A percentile compares a stretch with the other conserved stretches of the same genome.
phyloP scores from a whole-genome alignment of 1,140 invertebrate species.

The Drosophila eugracilis region DNA sequence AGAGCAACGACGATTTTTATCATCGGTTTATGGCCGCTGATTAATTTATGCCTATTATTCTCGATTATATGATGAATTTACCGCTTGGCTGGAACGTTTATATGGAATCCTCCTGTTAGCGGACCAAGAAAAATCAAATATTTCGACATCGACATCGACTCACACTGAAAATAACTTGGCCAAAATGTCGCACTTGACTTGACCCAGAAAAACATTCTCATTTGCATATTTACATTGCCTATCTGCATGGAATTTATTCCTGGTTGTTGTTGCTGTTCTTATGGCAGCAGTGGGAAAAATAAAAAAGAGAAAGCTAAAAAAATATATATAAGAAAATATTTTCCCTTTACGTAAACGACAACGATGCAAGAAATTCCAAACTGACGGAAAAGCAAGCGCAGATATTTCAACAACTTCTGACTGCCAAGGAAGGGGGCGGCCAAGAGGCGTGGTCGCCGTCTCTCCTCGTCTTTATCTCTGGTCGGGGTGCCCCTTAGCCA shows the following conservation, averaged over 20 bases:
- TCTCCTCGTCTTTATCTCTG: constrained; percentile 47
- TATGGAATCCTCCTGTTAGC: not conserved
- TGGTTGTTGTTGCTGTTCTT: constrained; percentile 25
- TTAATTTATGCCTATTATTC: constrained; percentile 57
- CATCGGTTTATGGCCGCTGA: constrained; percentile 44
- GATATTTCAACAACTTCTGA: constrained; percentile 71
- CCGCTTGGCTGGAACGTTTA: constrained; percentile 22
- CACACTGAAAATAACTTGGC: constrained; percentile 37
- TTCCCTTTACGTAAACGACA: constrained; percentile 65
- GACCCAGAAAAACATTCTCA: constrained; percentile 65
- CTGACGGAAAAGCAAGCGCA: constrained; percentile 76
- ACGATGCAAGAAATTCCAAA: constrained; percentile 73
- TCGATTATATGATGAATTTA: constrained; percentile 35
- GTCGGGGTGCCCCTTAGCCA: too few species aligned
- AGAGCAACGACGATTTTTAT: constrained; percentile 44
- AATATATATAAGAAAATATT: constrained; percentile 58
- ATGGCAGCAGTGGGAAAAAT: constrained; percentile 3
- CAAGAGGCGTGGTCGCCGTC: constrained; percentile 10
- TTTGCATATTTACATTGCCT: constrained; percentile 71
- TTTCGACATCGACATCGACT: constrained; percentile 12
- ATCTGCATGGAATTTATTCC: constrained; percentile 46
- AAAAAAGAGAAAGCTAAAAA: constrained; percentile 10
- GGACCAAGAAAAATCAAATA: not conserved
- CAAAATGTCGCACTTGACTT: constrained; percentile 53
- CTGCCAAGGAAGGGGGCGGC: not conserved